phyloP scores from a whole-genome alignment of 2,888 invertebrate genomes.

The Euplagia quadripunctaria region DNA sequence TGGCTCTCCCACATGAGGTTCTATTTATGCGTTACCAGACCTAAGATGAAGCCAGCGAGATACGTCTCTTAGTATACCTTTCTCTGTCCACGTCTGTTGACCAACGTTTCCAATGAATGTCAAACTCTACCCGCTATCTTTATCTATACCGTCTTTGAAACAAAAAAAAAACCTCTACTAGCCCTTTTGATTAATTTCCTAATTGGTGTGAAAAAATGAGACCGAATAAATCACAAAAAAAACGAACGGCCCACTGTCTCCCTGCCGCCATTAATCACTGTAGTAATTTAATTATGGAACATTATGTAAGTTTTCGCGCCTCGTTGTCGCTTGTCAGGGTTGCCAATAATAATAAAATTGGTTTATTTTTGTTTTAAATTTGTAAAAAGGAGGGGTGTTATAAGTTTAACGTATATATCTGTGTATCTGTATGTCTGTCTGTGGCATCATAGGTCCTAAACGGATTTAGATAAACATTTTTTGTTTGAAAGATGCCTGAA shows the following conservation, averaged over 20 bases:
- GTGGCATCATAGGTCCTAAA: too few relatives aligned
- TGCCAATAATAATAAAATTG: not conserved
- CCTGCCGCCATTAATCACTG: slow-evolving; percentile 24
- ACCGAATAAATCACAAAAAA: slow-evolving; percentile 1
- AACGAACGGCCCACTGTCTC: slow-evolving; percentile 14
- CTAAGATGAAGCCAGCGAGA: too few relatives aligned
- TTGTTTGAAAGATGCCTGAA: too few relatives aligned
- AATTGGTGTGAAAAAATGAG: not conserved
- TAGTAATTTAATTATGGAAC: slow-evolving; percentile 34
- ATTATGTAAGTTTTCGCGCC: slow-evolving; percentile 37
- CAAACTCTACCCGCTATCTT: not conserved
- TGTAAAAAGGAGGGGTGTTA: too few relatives aligned
- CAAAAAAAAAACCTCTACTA: not conserved
- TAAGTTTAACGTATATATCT: too few relatives aligned
- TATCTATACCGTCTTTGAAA: not conserved
- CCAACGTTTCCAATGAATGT: not conserved
- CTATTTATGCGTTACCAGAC: too few relatives aligned
- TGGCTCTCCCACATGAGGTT: too few relatives aligned
- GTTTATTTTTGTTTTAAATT: too few relatives aligned
- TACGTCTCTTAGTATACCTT: too few relatives aligned
- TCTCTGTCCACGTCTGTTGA: too few relatives aligned
- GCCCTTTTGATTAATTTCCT: not conserved
- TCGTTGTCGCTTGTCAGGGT: slow-evolving; percentile 14
- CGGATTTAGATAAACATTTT: too few relatives aligned
- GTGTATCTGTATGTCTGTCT: too few relatives aligned